phyloP scores from a whole-genome alignment of 35 echinoderm and acorn worm species.

The Holothuria glaberrima region DNA sequence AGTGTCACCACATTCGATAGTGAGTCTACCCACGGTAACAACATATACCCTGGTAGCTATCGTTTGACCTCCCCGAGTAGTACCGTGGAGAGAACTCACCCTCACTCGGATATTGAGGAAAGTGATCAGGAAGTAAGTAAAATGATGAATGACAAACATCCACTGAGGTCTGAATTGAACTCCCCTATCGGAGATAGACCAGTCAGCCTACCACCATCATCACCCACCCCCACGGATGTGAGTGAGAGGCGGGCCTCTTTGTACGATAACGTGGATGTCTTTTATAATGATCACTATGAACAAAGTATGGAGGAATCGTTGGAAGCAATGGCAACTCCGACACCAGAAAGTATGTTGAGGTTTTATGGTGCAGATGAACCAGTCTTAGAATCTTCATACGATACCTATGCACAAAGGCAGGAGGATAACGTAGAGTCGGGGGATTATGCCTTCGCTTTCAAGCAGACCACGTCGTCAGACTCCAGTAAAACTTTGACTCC shows the following conservation, averaged over 20 bases:
- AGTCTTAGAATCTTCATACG: slow-evolving; percentile 46
- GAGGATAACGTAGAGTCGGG: slow-evolving; percentile 37
- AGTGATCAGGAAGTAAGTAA: slow-evolving; percentile 39
- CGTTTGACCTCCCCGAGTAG: slow-evolving; percentile 40
- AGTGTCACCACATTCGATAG: slow-evolving; percentile 88
- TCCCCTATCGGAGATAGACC: slow-evolving; percentile 78
- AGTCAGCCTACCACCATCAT: slow-evolving; percentile 81
- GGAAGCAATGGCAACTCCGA: slow-evolving; percentile 75
- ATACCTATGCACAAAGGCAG: slow-evolving; percentile 40
- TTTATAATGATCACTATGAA: slow-evolving; percentile 92
- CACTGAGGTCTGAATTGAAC: slow-evolving; percentile 58
- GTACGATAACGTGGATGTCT: slow-evolving; percentile 92
- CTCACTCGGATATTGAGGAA: slow-evolving; percentile 48
- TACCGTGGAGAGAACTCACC: slow-evolving; percentile 40
- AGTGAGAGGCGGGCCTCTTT: slow-evolving; percentile 76
- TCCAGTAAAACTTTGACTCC: slow-evolving; percentile 53
- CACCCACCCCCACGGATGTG: slow-evolving; percentile 70
- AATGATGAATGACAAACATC: slow-evolving; percentile 38
- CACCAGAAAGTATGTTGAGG: slow-evolving; percentile 41
- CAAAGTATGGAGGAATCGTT: slow-evolving; percentile 93
- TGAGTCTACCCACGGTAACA: slow-evolving; percentile 53
- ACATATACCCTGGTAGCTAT: slow-evolving; percentile 23
- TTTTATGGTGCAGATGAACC: slow-evolving; percentile 60
- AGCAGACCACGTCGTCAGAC: slow-evolving; percentile 49
- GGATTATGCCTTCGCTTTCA: slow-evolving; percentile 40